Evolutionary conservation across 2,888 invertebrate species (phyloP), one percentile per base, ranked within the genome.

Genomic region (Heliconius cydno): DNA sequence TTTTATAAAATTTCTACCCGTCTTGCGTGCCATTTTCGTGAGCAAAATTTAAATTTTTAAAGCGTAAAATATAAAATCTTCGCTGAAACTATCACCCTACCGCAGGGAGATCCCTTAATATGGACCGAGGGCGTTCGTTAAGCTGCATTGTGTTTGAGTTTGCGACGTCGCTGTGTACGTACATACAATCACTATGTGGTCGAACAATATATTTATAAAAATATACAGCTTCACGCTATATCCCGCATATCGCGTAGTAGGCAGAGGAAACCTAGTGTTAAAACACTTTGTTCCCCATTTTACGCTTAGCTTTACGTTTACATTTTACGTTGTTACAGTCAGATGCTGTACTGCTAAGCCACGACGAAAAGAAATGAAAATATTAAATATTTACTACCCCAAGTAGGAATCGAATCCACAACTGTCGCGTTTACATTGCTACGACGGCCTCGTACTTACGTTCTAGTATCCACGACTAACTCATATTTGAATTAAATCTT

Each of bases 91-190:
- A 77, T 79, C 72, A 60, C 60, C 68, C 63, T 41, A 38, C 70
- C 79, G 76, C 70, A 57, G 67, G 79, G 79, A 79, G 74, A 57
- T 67, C 30, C 78, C 80, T 76, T 28, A 60, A 74, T 68, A 72
- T 74, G 73, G 71, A 78, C 57, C 66, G 57, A 68, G 81, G 70
- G 67, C 78, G 75, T 77, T 82, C 82, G 80, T 82, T 82, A 78
- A 80, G 82, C 82, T 70, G 76, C 78, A 82, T 82, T 80, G 79
- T 82, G 72, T 81, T 73, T 79, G 46, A 66, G 75, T 79, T 73
- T 81, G 79, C 79, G 72, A 73, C 75, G 75, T 46, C 22, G 41
- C 65, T 75, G 22, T 65, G 28, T 41, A 74, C 34, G 12, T 66
- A 38, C 72, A 15, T 41, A 70, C 41, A 68, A 12, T 25, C 65